Conservation (phyloP, 2,888 invertebrate species). For the Sussaba pulchella region DNA sequence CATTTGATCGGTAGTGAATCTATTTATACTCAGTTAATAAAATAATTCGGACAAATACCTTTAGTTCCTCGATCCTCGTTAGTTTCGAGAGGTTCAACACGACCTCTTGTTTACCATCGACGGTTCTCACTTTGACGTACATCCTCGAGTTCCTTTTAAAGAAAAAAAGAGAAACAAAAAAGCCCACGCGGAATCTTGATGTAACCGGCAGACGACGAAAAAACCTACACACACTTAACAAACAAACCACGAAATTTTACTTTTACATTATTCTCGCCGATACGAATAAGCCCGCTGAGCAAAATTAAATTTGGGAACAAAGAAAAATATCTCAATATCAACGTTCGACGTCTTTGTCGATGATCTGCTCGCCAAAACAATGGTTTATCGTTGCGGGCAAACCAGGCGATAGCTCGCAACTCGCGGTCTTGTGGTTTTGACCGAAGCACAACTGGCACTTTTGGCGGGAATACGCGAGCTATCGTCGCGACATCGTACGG, state of each 20-base stretch:
- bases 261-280: too few relatives aligned
- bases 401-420: not conserved
- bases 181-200: not conserved
- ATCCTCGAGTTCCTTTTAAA: slow-evolving; percentile 83
- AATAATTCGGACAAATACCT: slow-evolving; percentile 76
- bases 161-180: not conserved
- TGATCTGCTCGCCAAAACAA: too few relatives aligned
- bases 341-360: too few relatives aligned
- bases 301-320: not conserved
- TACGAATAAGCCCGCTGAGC: too few relatives aligned
- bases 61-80: slow-evolving; percentile 88
- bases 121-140: slow-evolving; percentile 89
- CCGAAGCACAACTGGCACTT: slow-evolving; percentile 43
- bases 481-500: slow-evolving; percentile 24
- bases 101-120: slow-evolving; percentile 86
- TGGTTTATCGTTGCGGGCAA: not conserved
- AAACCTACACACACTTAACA: not conserved
- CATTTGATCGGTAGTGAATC: not conserved
- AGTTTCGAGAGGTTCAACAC: slow-evolving; percentile 89
- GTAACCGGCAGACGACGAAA: not conserved
- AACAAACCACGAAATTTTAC: too few relatives aligned
- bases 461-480: slow-evolving; percentile 43
- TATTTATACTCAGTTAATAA: not conserved
- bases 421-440: slow-evolving; percentile 17
- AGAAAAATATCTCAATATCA: not conserved